phyloP scores from a whole-genome alignment of 1,140 invertebrate species.

The Radopholus similis region DNA sequence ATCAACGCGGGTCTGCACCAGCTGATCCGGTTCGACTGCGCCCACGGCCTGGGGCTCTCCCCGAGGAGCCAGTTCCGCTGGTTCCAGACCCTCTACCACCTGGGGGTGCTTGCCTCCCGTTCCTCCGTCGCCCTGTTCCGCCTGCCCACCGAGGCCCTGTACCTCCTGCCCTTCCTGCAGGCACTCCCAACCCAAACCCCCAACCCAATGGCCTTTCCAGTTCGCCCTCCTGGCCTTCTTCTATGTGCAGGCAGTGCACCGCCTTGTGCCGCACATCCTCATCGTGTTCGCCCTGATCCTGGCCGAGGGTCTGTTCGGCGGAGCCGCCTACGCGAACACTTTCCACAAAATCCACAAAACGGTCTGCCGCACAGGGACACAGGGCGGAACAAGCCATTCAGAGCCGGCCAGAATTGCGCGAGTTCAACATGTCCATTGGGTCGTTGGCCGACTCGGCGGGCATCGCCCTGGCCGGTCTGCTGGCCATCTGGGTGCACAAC shows the following conservation, averaged over 20 bases:
- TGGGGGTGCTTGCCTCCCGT: conserved; percentile 79
- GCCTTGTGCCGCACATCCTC: conserved; percentile 50
- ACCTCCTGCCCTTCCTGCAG: conserved; percentile 75
- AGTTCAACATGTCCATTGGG: conserved; percentile 21
- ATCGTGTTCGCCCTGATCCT: conserved; percentile 48
- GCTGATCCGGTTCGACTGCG: conserved; percentile 29
- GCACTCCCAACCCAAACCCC: too few species aligned
- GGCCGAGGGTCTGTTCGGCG: conserved; percentile 65
- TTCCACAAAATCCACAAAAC: conserved; percentile 74
- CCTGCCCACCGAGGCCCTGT: conserved; percentile 68
- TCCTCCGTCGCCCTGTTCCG: conserved; percentile 75
- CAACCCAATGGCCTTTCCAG: conserved; percentile 10
- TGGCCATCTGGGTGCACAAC: conserved; percentile 30
- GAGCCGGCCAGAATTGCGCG: too few species aligned
- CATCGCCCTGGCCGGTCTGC: conserved; percentile 27
- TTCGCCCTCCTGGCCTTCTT: conserved; percentile 37
- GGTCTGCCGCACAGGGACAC: too few species aligned
- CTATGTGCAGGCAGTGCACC: conserved; percentile 47
- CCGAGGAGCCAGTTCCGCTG: conserved; percentile 71
- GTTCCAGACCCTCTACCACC: conserved; percentile 78
- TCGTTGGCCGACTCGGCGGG: conserved; percentile 26
- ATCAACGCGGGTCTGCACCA: conserved; percentile 76
- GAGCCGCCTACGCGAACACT: conserved; percentile 81
- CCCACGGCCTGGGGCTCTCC: conserved; percentile 24
- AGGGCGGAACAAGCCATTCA: too few species aligned